Conservation (phyloP, 2,888 invertebrate species). For the Dendrolimus pini region DNA sequence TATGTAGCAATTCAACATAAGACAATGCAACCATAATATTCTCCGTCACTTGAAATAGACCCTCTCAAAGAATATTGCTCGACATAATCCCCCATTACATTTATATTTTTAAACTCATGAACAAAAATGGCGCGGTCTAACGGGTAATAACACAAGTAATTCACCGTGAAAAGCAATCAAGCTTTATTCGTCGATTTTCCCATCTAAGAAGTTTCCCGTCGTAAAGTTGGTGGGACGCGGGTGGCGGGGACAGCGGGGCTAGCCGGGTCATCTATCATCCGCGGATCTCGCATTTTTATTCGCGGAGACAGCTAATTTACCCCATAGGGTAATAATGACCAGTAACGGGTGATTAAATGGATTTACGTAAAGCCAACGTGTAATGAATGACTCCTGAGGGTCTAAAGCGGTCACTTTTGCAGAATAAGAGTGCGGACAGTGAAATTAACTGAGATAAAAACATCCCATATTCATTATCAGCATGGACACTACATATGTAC, state of each 20-base stretch:
- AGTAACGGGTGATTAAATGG: not conserved
- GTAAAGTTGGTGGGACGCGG: conserved; percentile 10
- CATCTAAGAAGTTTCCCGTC: conserved; percentile 8
- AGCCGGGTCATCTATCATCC: not conserved
- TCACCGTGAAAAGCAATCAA: conserved; percentile 14
- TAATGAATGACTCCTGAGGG: not conserved
- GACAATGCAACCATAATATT: too few species aligned
- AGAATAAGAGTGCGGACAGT: too few species aligned
- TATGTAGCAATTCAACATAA: too few species aligned
- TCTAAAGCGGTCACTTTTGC: too few species aligned
- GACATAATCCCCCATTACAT: too few species aligned
- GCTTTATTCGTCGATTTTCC: conserved; percentile 9
- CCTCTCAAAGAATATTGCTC: too few species aligned
- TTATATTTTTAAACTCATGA: too few species aligned
- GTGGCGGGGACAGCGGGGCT: conserved; percentile 7
- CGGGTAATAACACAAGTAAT: conserved; percentile 16
- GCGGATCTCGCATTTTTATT: not conserved
- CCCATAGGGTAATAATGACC: not conserved
- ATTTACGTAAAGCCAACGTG: not conserved
- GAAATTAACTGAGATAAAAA: too few species aligned
- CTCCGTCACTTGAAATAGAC: too few species aligned
- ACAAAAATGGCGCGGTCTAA: not conserved
- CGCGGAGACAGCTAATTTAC: not conserved
- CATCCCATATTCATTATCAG: too few species aligned
- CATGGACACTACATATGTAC: too few species aligned